These are phyloP conservation scores for Apis florea DNA, from an alignment of 1,140 invertebrate genomes.

Conservation along the genomic window DNA sequence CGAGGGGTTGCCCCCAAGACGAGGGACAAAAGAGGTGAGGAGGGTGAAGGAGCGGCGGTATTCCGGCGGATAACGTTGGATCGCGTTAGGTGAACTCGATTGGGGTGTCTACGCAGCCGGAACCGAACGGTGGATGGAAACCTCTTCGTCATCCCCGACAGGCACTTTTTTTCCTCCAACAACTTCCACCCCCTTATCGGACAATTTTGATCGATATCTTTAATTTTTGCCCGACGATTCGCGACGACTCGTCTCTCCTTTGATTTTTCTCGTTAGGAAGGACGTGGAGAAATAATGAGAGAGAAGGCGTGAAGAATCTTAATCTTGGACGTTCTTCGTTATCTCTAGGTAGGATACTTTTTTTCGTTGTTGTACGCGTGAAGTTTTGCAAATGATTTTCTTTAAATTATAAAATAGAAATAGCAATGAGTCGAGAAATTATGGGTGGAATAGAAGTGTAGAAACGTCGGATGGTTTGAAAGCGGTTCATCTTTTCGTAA, in stretches of 20 bases:
- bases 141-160: neutral
- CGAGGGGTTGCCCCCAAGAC: conserved; percentile 54
- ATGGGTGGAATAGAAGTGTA: neutral
- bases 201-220: conserved; percentile 39
- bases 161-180: conserved; percentile 6
- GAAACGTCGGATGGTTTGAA: neutral
- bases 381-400: too few relatives aligned
- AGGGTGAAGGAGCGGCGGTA: conserved; percentile 18
- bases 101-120: conserved; percentile 38
- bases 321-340: too few relatives aligned
- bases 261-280: neutral
- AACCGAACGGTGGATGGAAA: conserved; percentile 7
- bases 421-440: too few relatives aligned
- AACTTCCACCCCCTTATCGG: neutral
- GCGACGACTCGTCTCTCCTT: too few relatives aligned
- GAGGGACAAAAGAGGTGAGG: conserved; percentile 37
- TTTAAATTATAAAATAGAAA: too few relatives aligned
- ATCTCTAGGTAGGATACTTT: too few relatives aligned
- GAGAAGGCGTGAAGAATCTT: too few relatives aligned
- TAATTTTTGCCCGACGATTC: conserved; percentile 19
- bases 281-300: neutral
- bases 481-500: neutral
- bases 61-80: conserved; percentile 43
- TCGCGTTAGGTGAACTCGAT: conserved; percentile 27
- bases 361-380: too few relatives aligned